Percentiles rank a stretch among this genome's conserved stretches.
phyloP scores from a whole-genome alignment of 2,888 invertebrate species.

The Epinotia demarniana region DNA sequence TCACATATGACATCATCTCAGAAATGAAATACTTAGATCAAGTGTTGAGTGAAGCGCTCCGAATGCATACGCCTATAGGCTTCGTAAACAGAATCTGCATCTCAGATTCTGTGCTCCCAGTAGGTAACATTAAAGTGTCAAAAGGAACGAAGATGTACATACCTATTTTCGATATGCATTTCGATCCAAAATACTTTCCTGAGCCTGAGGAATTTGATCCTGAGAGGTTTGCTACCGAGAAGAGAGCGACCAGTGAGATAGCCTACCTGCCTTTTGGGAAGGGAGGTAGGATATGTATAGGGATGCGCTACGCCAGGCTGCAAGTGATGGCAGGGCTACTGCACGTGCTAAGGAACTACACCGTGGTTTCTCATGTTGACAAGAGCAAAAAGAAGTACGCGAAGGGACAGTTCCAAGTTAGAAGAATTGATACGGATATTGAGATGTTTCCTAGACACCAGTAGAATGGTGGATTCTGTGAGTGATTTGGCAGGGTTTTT shows the following conservation, averaged over 20 bases:
- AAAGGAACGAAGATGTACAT: conserved; percentile 63
- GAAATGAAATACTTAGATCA: conserved; percentile 67
- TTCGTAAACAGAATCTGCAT: conserved; percentile 23
- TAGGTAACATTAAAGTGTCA: conserved; percentile 64
- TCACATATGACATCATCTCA: conserved; percentile 59
- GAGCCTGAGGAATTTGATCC: conserved; percentile 77
- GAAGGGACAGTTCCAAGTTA: conserved; percentile 59
- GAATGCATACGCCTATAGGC: conserved; percentile 63
- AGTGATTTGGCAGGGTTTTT: too few relatives aligned
- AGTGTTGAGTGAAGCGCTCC: conserved; percentile 61
- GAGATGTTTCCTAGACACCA: conserved; percentile 53
- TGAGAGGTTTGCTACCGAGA: conserved; percentile 63
- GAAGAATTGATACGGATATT: conserved; percentile 57
- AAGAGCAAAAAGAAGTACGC: conserved; percentile 29
- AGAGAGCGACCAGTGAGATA: conserved; percentile 53
- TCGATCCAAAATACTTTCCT: conserved; percentile 71
- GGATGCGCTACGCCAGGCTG: conserved; percentile 62
- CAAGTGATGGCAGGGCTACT: conserved; percentile 54
- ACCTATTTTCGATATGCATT: conserved; percentile 68
- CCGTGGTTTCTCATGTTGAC: neutral
- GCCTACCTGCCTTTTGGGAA: conserved; percentile 76
- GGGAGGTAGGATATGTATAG: conserved; percentile 75
- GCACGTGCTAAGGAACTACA: conserved; percentile 34
- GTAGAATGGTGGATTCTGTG: neutral
- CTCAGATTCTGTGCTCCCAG: conserved; percentile 54